Conservation (phyloP, 2,888 invertebrate genomes). For the Nomada flava region DNA sequence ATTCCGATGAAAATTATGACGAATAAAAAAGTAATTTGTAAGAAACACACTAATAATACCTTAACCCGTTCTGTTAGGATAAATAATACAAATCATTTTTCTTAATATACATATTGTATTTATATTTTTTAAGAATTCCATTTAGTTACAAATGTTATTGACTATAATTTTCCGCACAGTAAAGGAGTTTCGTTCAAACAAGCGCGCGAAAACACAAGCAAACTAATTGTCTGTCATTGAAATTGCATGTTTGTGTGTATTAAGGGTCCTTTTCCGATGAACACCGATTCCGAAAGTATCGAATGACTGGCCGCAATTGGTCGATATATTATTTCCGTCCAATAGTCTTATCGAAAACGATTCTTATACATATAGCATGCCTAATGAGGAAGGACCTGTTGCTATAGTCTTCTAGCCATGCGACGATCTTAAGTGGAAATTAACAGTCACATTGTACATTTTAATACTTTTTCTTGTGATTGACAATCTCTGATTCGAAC, state of each 20-base stretch:
- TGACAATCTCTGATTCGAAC: conserved; percentile 10
- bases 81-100: not conserved
- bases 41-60: conserved; percentile 47
- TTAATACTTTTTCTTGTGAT: conserved; percentile 9
- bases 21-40: conserved; percentile 80
- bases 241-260: not conserved
- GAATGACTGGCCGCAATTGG: conserved; percentile 43
- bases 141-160: not conserved
- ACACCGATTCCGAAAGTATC: conserved; percentile 1
- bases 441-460: conserved; percentile 20
- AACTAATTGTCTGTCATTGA: conserved; percentile 5
- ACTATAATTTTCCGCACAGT: not conserved
- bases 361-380: not conserved
- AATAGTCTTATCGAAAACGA: conserved; percentile 38
- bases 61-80: not conserved
- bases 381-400: conserved; percentile 50
- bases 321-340: conserved; percentile 32
- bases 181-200: conserved; percentile 14
- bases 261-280: conserved; percentile 21
- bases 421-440: conserved; percentile 9
- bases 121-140: not conserved
- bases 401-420: conserved; percentile 53
- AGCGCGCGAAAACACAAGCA: conserved; percentile 42
- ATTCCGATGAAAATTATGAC: conserved; percentile 79
- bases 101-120: not conserved